Base-by-base conservation (phyloP, 1,140 invertebrate genomes). In the Drosophila parvula region DNA sequence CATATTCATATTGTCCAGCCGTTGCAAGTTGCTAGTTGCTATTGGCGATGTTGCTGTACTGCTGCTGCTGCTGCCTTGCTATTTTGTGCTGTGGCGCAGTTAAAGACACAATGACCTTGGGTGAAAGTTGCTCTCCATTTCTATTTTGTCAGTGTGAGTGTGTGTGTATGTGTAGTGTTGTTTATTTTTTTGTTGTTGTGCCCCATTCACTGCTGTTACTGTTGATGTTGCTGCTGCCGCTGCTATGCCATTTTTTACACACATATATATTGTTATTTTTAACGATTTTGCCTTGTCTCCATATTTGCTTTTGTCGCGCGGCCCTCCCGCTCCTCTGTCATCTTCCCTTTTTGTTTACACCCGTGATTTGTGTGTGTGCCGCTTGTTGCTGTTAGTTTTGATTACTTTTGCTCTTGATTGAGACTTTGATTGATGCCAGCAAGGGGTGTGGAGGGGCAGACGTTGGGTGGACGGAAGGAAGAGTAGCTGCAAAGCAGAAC, bases 81-180 rank as follows among this genome's bases (percentile, higher is more conserved):
- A 57, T 69, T 69, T 69, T 69, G 65, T 53, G 60, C 36, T 65
- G 67, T 81, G 70, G 76, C 79, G 86, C 82, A 79, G 88, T 88
- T 88, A 89, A 90, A 90, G 80, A 90, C 88, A 90, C 88, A 90
- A 90, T 90, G 88, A 90, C 88, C 88, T 90, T 90, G 88, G 88
- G 88, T 90, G 88, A 90, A 90, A 90, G 88, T 90, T 90, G 88
- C 88, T 90, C 88, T 90, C 82, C 78, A 90, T 90, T 90, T 90
- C 80, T 86, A 83, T 90, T 90, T 90, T 90, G 11, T 9, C 62
- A 59, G 27, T 86, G 47, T 48, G 69, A n/a, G n/a, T n/a, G n/a
- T n/a, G 27, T 86, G 47, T 74, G 44, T 41, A 53, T 71, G 47
- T 61, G 58, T 58, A 18, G 71, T 44, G 53, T 70, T 70, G 69